Evolutionary conservation across 2,797 vertebrate species (phyloP), one percentile per base, ranked within the genome.

Genomic region (Microctenopoma steveboyesi): DNA sequence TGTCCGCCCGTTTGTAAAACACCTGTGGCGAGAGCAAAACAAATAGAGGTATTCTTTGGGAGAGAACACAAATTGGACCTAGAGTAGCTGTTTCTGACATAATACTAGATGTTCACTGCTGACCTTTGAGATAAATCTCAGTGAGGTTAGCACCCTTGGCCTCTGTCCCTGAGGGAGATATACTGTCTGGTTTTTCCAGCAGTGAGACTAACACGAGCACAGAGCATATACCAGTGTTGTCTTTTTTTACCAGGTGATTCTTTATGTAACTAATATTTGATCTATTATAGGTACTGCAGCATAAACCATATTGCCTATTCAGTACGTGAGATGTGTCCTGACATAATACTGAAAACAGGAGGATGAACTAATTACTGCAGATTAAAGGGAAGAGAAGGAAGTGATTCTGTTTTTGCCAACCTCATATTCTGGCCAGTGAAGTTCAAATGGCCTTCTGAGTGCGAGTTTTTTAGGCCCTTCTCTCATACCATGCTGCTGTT

Each of bases 1-100:
- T 97, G 90, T 99, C 97, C 0, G 98, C 98, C 0, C 97, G 93
- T 86, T 96, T 95, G 92, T 99, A 99, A 88, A 97, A 96, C 39
- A 99, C 97, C 97, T 99, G 90, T 15, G 59, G 60, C 13, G 3
- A 46, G 58, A 42, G n/a, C 25, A 56, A 1, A 66, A 46, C 27
- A 45, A 25, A 56, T 16, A 56, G 48, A 71, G 42, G 39, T 4
- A 6, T 30, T 33, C 33, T 52, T 18, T 12, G 15, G 51, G 13
- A 39, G 16, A 56, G 48, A 54, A 63, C 4, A 12, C 39, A 37
- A 45, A 33, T 71, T 2, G 0, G 35, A 58, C 47, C n/a, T 16
- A 3, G 37, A 59, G 46, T 7, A 49, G 39, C 40, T 4, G 35
- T 3, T 18, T 64, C 39, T 0, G 8, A 52, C 46, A 46, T 49